These are phyloP conservation scores for Nephrotoma flavescens DNA, from an alignment of 2,888 invertebrate species.

Conservation along the genomic window DNA sequence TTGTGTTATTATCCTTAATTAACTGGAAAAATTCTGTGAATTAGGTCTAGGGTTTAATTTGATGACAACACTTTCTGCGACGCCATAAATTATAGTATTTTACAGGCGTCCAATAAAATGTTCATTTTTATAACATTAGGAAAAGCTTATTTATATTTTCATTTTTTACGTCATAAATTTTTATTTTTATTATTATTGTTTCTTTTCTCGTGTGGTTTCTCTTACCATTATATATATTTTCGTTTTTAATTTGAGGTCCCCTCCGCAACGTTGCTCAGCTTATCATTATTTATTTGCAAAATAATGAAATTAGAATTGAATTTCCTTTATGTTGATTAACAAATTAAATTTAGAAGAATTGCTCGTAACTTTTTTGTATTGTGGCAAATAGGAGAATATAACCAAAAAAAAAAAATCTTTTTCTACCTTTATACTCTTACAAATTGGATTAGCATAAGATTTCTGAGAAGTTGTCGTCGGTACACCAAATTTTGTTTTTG, in stretches of 20 bases:
- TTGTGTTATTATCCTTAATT: neutral
- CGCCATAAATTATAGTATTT: neutral
- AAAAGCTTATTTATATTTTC: neutral
- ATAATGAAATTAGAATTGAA: neutral
- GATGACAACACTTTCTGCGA: neutral
- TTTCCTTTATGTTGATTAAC: neutral
- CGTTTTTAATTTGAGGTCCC: neutral
- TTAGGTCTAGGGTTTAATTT: neutral
- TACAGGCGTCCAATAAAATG: neutral
- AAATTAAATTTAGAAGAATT: neutral
- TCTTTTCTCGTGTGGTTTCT: neutral
- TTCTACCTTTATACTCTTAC: neutral
- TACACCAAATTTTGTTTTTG: neutral
- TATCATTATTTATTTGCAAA: neutral
- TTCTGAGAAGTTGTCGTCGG: neutral
- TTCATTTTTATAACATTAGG: neutral
- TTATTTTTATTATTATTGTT: neutral
- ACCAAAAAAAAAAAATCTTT: neutral
- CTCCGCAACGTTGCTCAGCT: neutral
- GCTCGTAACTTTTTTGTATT: neutral
- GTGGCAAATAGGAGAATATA: neutral
- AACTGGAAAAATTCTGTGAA: neutral
- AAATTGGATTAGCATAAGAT: neutral
- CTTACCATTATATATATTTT: neutral
- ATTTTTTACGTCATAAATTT: neutral